Base-by-base conservation (phyloP, 2,888 invertebrate species). In the Zygothrica quintamaculata region DNA sequence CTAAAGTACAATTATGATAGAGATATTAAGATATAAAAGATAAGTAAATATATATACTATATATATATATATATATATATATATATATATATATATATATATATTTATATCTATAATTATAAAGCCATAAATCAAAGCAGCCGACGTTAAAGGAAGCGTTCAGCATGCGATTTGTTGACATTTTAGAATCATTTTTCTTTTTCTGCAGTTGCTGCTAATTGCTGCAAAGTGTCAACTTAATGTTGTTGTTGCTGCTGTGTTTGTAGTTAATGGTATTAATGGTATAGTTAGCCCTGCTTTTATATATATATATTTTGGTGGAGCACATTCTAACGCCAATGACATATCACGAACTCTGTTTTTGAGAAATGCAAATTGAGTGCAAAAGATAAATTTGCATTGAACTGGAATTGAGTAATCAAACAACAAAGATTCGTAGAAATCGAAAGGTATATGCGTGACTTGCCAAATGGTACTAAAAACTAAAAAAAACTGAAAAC, bases 251-350 rank as follows among this genome's bases (percentile, higher is more conserved):
- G 29, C 22, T 31, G 26, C 7, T 29, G 25, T 5, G 47, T 4
- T 7, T 8, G 12, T 16, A 44, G 51, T 26, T 44, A 13, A 13
- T 53, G 12, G 6, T 33, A 34, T 12, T 48, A 22, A 6, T 36
- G 36, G n/a, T 25, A 25, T 11, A 25, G 33, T 29, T 52, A 37
- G 22, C 11, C 36, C 15, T n/a, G n/a, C 22, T 15, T 13, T 34
- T 33, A 29, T 40, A n/a, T n/a, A n/a, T n/a, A n/a, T n/a, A n/a
- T n/a, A n/a, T 13, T 15, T 42, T 57, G 62, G 52, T 43, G 64
- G 46, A 44, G 66, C 70, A 69, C 82, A 78, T 82, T 87, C 81
- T 82, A 85, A 82, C 76, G 86, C 84, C 86, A 68, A 73, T 82
- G 81, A 82, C 81, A 82, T 82, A 82, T 82, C 81, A 82, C 81